These are phyloP conservation scores for Ericerus pela DNA, from an alignment of 1,140 invertebrate species.

Conservation along the genomic window DNA sequence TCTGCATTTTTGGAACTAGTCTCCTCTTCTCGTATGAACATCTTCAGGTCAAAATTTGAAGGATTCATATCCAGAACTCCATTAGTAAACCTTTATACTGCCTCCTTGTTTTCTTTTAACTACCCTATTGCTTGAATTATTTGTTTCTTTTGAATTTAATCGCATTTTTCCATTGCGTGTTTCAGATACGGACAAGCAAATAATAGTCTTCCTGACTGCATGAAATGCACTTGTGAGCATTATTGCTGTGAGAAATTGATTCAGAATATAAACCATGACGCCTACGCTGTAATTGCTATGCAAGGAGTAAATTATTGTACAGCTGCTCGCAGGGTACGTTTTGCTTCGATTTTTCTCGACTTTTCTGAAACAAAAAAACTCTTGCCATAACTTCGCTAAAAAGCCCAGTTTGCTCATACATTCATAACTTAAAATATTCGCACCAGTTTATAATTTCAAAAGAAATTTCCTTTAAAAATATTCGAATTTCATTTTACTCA, in stretches of 20 bases:
- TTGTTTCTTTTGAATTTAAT: background rate
- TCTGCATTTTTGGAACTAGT: too few species aligned
- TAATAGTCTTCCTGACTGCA: conserved; percentile 27
- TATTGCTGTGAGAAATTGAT: conserved; percentile 82
- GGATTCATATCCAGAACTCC: too few species aligned
- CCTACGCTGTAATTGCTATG: conserved; percentile 78
- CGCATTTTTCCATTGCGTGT: background rate
- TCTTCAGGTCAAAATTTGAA: too few species aligned
- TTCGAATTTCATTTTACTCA: too few species aligned
- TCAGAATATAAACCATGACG: conserved; percentile 81
- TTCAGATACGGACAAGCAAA: background rate
- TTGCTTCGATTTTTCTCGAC: background rate
- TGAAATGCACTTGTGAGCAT: conserved; percentile 77
- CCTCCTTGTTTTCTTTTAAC: too few species aligned
- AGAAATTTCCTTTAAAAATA: too few species aligned
- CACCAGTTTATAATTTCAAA: too few species aligned
- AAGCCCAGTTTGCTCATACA: too few species aligned
- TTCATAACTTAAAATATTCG: background rate
- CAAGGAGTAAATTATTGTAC: conserved; percentile 70
- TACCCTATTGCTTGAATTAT: too few species aligned
- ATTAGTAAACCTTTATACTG: too few species aligned
- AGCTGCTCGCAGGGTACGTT: conserved; percentile 56
- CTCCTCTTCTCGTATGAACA: too few species aligned
- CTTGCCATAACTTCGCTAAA: too few species aligned
- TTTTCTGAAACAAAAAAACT: background rate